Evolutionary conservation across 30 jellyfish, hydroid and myxozoan genomes (phyloP).

Genomic region (Hydractinia echinata): DNA sequence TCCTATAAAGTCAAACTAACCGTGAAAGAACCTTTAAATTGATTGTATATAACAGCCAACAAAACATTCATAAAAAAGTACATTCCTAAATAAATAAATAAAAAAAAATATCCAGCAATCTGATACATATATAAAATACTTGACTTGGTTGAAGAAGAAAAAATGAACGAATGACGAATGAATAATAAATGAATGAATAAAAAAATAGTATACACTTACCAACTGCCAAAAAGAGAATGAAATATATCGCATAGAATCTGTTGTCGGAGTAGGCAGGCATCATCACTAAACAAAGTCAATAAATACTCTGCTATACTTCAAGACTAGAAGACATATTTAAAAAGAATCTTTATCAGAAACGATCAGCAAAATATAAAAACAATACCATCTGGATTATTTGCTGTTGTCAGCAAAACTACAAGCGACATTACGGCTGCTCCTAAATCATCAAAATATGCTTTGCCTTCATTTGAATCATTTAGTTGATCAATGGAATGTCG

Average conservation of each 20-base stretch:
- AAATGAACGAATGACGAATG: no score
- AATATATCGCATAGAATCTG: slow-evolving; percentile 63
- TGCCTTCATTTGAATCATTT: slow-evolving; percentile 63
- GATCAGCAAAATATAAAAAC: background rate
- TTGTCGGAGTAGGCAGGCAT: slow-evolving; percentile 88
- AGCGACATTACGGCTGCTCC: slow-evolving; percentile 79
- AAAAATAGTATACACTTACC: slow-evolving; percentile 38
- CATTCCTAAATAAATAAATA: slow-evolving; percentile 42
- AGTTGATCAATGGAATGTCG: slow-evolving; percentile 36
- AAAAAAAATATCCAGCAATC: background rate
- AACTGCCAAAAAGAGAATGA: slow-evolving; percentile 61
- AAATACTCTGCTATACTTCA: background rate
- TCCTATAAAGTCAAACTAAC: slow-evolving; percentile 37
- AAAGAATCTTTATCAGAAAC: background rate
- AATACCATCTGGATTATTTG: slow-evolving; percentile 91
- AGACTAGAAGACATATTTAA: background rate
- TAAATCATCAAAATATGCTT: slow-evolving; percentile 49
- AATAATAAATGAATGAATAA: background rate
- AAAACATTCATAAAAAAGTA: slow-evolving; percentile 93
- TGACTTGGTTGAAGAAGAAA: background rate
- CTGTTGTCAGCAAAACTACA: slow-evolving; percentile 75
- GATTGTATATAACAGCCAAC: slow-evolving; percentile 85
- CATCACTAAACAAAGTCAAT: slow-evolving; percentile 50
- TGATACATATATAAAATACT: background rate
- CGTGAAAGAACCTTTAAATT: slow-evolving; percentile 90